Evolutionary conservation across 2,888 invertebrate species (phyloP).

Genomic region (Vesta saturnalis): DNA sequence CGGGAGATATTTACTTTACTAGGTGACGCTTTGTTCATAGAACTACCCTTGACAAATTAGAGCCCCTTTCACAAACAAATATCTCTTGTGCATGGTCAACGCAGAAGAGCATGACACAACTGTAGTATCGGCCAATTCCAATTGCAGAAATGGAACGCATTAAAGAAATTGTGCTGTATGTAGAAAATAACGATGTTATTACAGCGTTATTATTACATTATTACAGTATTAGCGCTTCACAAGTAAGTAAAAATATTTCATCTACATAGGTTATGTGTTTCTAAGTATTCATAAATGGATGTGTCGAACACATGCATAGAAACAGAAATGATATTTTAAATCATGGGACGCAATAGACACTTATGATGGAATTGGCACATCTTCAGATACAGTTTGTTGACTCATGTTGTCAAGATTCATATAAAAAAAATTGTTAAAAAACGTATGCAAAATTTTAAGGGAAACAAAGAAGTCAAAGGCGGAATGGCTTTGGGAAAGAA

Average conservation of each 20-base stretch:
- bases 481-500: background rate
- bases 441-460: background rate
- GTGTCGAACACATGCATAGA: background rate
- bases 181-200: background rate
- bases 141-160: slow-evolving; percentile 7
- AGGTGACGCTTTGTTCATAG: background rate
- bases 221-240: too few relatives aligned
- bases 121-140: slow-evolving; percentile 6
- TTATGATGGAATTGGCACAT: slow-evolving; percentile 7
- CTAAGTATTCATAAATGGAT: too few relatives aligned
- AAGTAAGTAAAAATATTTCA: too few relatives aligned
- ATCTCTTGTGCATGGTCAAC: slow-evolving; percentile 8
- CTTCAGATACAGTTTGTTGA: too few relatives aligned
- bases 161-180: too few relatives aligned
- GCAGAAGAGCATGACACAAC: slow-evolving; percentile 6
- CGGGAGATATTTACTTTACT: slow-evolving; percentile 7
- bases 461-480: background rate
- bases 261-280: too few relatives aligned
- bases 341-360: background rate
- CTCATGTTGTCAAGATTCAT: too few relatives aligned
- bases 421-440: background rate
- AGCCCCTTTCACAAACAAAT: background rate
- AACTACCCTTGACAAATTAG: slow-evolving; percentile 6
- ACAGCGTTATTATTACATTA: too few relatives aligned
- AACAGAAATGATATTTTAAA: background rate